Evolutionary conservation across 2,113 vertebrate species (phyloP).

Genomic region (Ctenodactylus gundi): DNA sequence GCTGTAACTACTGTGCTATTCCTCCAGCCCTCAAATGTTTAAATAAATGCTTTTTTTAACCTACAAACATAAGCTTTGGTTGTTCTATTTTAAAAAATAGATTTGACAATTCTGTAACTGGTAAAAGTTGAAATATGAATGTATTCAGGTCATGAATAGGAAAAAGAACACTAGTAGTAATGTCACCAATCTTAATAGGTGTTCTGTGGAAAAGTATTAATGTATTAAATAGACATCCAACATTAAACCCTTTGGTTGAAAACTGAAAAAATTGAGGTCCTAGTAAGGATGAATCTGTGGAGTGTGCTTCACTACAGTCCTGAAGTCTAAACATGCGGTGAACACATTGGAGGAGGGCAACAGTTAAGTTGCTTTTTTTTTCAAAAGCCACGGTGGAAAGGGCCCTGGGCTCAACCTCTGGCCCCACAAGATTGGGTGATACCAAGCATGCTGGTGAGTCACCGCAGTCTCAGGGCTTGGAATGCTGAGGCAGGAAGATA

Average conservation of each 20-base stretch:
- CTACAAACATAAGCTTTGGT: background rate
- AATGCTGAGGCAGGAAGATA: background rate
- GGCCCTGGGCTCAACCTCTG: background rate
- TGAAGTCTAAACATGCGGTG: conserved; percentile 1
- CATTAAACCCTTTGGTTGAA: conserved; percentile 26
- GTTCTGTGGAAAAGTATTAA: background rate
- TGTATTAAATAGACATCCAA: background rate
- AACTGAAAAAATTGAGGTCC: conserved; percentile 3
- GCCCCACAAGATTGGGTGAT: too few relatives aligned
- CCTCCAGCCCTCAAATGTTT: too few relatives aligned
- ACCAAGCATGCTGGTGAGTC: background rate
- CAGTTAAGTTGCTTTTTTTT: too few relatives aligned
- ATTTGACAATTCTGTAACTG: background rate
- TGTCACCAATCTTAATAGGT: too few relatives aligned
- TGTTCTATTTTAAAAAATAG: background rate
- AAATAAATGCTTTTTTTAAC: conserved; percentile 3
- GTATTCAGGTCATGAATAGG: background rate
- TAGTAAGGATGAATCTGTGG: background rate
- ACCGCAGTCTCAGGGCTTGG: background rate
- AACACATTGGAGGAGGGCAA: background rate
- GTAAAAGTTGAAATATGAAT: conserved; percentile 8
- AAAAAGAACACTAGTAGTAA: background rate
- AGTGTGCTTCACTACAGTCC: background rate
- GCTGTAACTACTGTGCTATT: too few relatives aligned
- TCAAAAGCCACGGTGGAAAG: too few relatives aligned